These are phyloP conservation scores for Neofelis nebulosa DNA, from an alignment of 2,113 vertebrate species.

Conservation along the genomic window DNA sequence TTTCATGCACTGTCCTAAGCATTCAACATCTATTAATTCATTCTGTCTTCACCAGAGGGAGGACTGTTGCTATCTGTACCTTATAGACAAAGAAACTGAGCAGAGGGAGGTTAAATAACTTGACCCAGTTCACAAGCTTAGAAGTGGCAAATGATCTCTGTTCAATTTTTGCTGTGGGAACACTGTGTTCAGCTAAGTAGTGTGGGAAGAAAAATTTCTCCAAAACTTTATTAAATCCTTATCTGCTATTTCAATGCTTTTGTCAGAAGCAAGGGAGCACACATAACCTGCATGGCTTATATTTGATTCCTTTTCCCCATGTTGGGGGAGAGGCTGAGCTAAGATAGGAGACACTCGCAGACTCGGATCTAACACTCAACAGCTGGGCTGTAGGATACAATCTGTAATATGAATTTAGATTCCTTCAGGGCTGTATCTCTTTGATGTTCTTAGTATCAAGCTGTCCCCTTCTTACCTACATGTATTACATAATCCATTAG, in stretches of 20 bases:
- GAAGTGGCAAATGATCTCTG: slow-evolving; percentile 35
- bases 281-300: background rate
- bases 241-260: background rate
- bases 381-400: background rate
- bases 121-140: slow-evolving; percentile 46
- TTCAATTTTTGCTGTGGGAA: slow-evolving; percentile 33
- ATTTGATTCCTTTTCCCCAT: background rate
- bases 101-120: slow-evolving; percentile 57
- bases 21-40: slow-evolving; percentile 2
- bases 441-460: slow-evolving; percentile 26
- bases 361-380: background rate
- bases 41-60: background rate
- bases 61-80: background rate
- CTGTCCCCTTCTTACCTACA: background rate
- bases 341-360: background rate
- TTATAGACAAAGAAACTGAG: slow-evolving; percentile 45
- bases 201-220: slow-evolving; percentile 64
- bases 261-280: background rate
- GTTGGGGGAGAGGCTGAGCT: background rate
- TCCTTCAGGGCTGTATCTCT: background rate
- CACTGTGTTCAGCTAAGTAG: slow-evolving; percentile 35
- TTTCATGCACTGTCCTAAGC: background rate
- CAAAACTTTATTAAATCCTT: slow-evolving; percentile 55
- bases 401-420: background rate
- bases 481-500: background rate